Conservation (phyloP, 2,113 vertebrate species). For the Oxyura jamaicensis region DNA sequence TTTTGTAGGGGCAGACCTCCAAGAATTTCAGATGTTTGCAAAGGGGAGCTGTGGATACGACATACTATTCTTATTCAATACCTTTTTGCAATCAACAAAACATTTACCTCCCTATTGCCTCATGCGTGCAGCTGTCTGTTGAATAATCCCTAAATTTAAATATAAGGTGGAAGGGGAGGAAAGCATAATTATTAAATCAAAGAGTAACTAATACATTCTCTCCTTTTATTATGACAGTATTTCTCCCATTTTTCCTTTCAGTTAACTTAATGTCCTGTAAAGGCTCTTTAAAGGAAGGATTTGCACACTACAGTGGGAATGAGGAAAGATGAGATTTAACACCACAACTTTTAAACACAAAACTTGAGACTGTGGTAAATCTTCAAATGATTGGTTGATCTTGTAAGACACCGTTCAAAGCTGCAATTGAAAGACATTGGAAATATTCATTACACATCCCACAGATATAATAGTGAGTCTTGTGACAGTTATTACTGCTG, state of each 20-base stretch:
- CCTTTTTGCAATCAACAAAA: conserved; percentile 1
- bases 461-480: not conserved
- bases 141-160: not conserved
- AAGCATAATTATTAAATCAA: not conserved
- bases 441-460: not conserved
- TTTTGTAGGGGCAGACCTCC: not conserved
- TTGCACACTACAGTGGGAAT: not conserved
- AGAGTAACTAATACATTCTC: not conserved
- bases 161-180: not conserved
- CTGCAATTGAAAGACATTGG: not conserved
- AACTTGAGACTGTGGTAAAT: not conserved
- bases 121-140: not conserved
- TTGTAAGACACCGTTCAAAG: not conserved
- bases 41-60: not conserved
- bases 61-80: not conserved
- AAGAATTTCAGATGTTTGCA: not conserved
- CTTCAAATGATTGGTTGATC: not conserved
- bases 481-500: not conserved
- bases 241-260: not conserved
- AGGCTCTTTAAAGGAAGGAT: not conserved
- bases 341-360: not conserved
- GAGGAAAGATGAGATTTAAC: not conserved
- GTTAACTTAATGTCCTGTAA: not conserved
- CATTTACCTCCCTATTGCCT: not conserved
- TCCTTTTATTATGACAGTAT: not conserved